These are phyloP conservation scores for Tetramorium bicarinatum DNA, from an alignment of 2,888 invertebrate genomes.

Conservation along the genomic window DNA sequence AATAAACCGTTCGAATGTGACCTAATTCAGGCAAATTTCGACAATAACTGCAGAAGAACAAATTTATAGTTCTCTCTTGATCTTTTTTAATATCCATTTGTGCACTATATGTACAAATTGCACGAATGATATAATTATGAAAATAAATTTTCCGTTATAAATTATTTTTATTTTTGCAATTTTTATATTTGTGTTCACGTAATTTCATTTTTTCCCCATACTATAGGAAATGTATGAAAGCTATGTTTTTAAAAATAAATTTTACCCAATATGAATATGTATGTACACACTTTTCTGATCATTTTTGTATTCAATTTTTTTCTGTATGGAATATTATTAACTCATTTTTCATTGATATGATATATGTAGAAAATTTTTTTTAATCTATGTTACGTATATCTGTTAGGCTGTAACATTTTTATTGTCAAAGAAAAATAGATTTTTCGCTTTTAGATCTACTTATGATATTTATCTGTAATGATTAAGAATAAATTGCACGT, in stretches of 20 bases:
- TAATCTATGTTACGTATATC: neutral
- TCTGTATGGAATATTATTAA: neutral
- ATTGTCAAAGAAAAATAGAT: constrained; percentile 5
- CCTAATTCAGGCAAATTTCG: neutral
- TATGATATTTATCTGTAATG: neutral
- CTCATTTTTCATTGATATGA: neutral
- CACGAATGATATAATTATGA: neutral
- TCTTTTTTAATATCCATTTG: neutral
- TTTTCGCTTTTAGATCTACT: neutral
- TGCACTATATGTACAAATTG: neutral
- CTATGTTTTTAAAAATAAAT: neutral
- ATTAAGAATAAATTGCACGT: constrained; percentile 18
- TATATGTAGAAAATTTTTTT: neutral
- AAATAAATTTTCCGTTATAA: neutral
- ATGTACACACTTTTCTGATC: neutral
- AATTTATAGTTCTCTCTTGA: neutral
- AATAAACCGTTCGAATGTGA: neutral
- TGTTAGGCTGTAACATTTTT: neutral
- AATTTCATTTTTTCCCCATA: neutral
- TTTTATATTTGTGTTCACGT: neutral
- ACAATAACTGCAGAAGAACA: neutral
- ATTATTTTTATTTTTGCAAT: neutral
- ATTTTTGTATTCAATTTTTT: neutral
- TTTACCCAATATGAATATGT: neutral
- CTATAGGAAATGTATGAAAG: neutral